Evolutionary conservation across 2,797 vertebrate genomes (phyloP), one percentile per base, ranked within the genome.

Genomic region (Morelia viridis): DNA sequence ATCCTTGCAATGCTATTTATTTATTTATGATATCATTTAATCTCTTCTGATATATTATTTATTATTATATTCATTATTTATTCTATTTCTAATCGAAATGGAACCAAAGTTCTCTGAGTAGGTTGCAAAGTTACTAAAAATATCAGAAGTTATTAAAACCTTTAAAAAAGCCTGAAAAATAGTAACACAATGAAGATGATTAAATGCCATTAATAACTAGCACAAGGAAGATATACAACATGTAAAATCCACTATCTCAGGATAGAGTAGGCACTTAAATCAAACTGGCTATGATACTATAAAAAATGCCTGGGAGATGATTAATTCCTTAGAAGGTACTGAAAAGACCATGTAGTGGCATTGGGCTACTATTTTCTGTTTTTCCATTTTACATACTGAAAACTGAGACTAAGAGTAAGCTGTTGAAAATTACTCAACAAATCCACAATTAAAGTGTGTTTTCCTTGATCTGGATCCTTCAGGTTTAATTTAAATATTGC

Each of bases 251-350:
- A 31, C 19, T 2, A 84, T 6, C 6, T n/a, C 2, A 89, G 53
- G 13, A 87, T 57, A 57, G n/a, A 87, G 26, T 10, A 80, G 71
- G 71, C 35, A 80, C 35, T 80, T 97, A 97, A 97, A 97, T 96
- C 71, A 80, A 80, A 46, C 19, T 24, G 71, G 35, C 71, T 46
- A 80, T 80, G 35, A 80, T 80, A 35, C 71, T 80, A 80, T 46
- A 80, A 80, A 80, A 80, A 80, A 41, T 80, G 35, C 35, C 35
- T 80, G 35, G 9, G 71, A 80, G 19, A 46, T 24, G 22, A 80
- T 80, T 46, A 80, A 46, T 80, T 80, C 71, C 35, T 46, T 80
- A 80, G 24, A 46, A 8, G 19, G 46, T 35, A 46, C 35, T 5
- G 35, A 46, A 24, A 80, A 80, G 9, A 24, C 35, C 71, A 80